Percentiles rank a stretch among this genome's conserved stretches.
phyloP scores from a whole-genome alignment of 2,888 invertebrate genomes.

The Beris morrisii region DNA sequence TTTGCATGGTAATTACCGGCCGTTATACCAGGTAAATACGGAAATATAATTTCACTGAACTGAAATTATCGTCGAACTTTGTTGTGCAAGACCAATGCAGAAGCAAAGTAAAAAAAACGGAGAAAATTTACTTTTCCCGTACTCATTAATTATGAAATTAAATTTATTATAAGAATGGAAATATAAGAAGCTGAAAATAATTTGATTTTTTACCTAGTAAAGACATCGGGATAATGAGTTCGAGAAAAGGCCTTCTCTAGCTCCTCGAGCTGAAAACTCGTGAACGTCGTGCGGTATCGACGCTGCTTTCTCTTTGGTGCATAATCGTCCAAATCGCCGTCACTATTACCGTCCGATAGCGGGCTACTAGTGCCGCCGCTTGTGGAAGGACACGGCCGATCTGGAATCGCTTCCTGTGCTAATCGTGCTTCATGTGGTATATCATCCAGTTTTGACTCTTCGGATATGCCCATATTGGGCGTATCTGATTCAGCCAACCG shows the following conservation, averaged over 20 bases:
- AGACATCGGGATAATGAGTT: conserved; percentile 97
- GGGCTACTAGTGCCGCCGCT: conserved; percentile 54
- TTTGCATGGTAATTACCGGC: conserved; percentile 27
- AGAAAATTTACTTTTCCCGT: conserved; percentile 1
- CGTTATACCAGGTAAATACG: conserved; percentile 9
- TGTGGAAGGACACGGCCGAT: conserved; percentile 58
- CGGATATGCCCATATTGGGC: conserved; percentile 57
- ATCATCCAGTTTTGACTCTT: conserved; percentile 58
- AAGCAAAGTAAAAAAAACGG: not conserved
- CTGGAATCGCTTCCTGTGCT: conserved; percentile 55
- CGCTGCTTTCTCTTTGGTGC: conserved; percentile 88
- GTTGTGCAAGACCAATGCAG: no score
- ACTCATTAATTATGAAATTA: not conserved
- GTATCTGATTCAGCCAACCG: conserved; percentile 36
- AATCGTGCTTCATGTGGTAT: conserved; percentile 56
- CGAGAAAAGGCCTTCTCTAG: conserved; percentile 95
- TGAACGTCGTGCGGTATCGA: conserved; percentile 90
- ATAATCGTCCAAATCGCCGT: conserved; percentile 72
- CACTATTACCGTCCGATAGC: conserved; percentile 66
- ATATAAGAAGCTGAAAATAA: not conserved
- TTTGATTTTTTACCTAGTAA: conserved; percentile 73
- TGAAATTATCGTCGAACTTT: no score
- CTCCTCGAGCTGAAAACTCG: conserved; percentile 93
- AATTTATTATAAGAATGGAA: not conserved
- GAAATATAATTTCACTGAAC: no score